Evolutionary conservation across 64 coral and sea anemone species (phyloP), one percentile per base, ranked within the genome.

Genomic region (Cladopsammia gracilis): DNA sequence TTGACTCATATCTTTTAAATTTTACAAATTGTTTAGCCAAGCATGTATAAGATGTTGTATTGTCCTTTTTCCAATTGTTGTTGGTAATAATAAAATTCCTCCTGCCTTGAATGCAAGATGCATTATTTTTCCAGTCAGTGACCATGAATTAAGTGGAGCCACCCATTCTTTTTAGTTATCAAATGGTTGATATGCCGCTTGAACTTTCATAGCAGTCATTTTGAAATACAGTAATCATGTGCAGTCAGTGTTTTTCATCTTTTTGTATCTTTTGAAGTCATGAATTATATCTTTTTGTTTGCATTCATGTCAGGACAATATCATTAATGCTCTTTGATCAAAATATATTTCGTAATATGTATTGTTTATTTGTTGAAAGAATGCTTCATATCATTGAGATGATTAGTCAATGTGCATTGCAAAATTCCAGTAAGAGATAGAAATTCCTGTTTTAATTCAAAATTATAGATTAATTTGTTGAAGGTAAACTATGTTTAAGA

Each of bases 291-390:
- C 6, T 75, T 75, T 20, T 48, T 50, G 16, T 75, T 75, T 4
- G 46, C 12, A n/a, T 75, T 75, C 72, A 50, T n/a, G 19, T 18
- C 44, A 19, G 6, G 46, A 75, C 72, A 19, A 49, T 75, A 75
- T 75, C 47, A 15, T 75, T 10, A n/a, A 20, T 49, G 46, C 72
- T 9, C 19, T 75, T 75, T 75, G 53, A 56, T 56, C 53, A 7
- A 75, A 75, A 75, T 75, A 20, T 75, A 75, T 75, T 75, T 34
- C 14, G 47, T 22, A 75, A 19, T 20, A 48, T 73, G 43, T 47
- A 73, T 75, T 48, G 44, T 18, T 51, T 5, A 6, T 49, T 20
- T 19, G 19, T 12, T 49, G 20, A 75, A 48, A 48, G 6, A 48
- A 74, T 6, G 45, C 34, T 46, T 16, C 71, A 75, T 75, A 18